Base-by-base conservation (phyloP, 35 echinoderm and acorn worm species). In the Apostichopus parvimensis region DNA sequence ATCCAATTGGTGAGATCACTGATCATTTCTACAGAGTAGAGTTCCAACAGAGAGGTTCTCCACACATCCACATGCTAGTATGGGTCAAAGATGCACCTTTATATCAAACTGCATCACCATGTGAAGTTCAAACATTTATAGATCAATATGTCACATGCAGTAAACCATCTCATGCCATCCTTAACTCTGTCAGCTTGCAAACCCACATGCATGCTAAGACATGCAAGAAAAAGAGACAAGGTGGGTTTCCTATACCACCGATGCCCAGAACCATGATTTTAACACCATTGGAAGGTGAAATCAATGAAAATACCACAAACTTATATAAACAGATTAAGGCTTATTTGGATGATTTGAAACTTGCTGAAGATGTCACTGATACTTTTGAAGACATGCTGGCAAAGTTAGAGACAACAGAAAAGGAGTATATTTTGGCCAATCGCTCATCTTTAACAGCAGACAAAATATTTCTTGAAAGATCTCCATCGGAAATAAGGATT, bases 391-490 rank as follows among this genome's bases (percentile, higher is more conserved):
- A 83, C 6, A 9, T 82, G 13, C 12, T 83, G 53, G 13, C 13
- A 11, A 4, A 58, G 15, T n/a, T 91, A 57, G 18, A 78, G 6
- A 91, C 77, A 57, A 83, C 20, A 57, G 78, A 91, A 92, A 83
- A n/a, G 8, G 8, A 58, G 54, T 87, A 95, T 28, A 92, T 95
- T 57, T 53, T 77, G 66, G 91, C 70, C 14, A 92, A 92, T 77
- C 62, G 90, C 34, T 95, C 94, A 78, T 87, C 82, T 15, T 12
- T 95, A 76, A 86, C 22, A 21, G 53, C 65, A 66, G 90, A 73
- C 52, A 95, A 94, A 88, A 52, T 95, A 3, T 95, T 92, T 88
- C 58, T 95, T 5, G 92, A 92, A 92, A 92, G 94, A 87, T 78
- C 80, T 10, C 90, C 90, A 77, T 52, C 57, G 87, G 90, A 95